Base-by-base conservation (phyloP, 2,113 vertebrate species). In the Neoarius graeffei region DNA sequence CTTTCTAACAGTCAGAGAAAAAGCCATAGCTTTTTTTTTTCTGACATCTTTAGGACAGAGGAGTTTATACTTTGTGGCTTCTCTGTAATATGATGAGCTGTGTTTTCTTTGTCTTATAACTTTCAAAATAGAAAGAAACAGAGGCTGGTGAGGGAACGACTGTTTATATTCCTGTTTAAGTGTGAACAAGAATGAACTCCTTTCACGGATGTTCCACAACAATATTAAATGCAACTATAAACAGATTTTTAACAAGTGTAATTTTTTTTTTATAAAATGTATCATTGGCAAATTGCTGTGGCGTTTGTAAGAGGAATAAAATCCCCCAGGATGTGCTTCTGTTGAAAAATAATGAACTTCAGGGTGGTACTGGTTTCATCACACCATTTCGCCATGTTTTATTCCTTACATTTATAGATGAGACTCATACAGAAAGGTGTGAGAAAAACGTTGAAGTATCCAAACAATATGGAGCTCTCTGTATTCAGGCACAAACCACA, bases 401-500 rank as follows among this genome's bases (percentile, higher is more conserved):
- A 48, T 62, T 62, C 19, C n/a, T 57, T n/a, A n/a, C 19, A 52
- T 59, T 35, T 52, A 3, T 64, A 25, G 71, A 86, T 5, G 35
- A 60, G 20, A 80, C 54, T 82, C 15, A 6, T 83, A 62, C 35
- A 57, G 79, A 80, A 73, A 25, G 35, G 10, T 60, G 54, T 15
- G 13, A 2, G 1, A 59, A 56, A 81, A 57, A 71, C 8, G 5
- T n/a, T 52, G 25, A 87, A 64, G 57, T 62, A 17, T 64, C 35
- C 57, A 27, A 64, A 64, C 59, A 85, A 73, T n/a, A 79, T 79
- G n/a, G 13, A 81, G 67, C 67, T 67, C 79, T 81, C 67, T 20
- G 56, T 74, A 74, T 73, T 35, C 64, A 85, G 67, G 19, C 77
- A 81, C 71, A 86, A 48, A 64, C 77, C 67, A 76, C 77, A 81